These are phyloP conservation scores for Ameiurus melas DNA, from an alignment of 2,113 vertebrate species.

Conservation along the genomic window DNA sequence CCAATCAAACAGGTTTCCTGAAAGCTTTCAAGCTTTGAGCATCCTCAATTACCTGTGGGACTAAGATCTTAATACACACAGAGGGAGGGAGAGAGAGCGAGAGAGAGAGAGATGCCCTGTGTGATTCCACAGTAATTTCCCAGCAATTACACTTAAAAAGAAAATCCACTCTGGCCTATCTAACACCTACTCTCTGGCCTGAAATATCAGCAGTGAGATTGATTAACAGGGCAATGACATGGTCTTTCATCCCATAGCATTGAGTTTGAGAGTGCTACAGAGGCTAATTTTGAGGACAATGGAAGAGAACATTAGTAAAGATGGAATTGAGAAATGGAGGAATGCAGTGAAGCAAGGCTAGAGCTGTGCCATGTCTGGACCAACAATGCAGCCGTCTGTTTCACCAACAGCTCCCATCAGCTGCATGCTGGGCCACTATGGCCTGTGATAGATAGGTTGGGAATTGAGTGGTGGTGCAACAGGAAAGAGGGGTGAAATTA, in stretches of 20 bases:
- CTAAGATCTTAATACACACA: slow-evolving; percentile 50
- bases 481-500: background rate
- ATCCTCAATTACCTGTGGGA: slow-evolving; percentile 53
- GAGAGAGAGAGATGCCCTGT: slow-evolving; percentile 5
- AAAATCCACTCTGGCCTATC: slow-evolving; percentile 7
- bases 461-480: background rate
- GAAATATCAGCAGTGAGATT: slow-evolving; percentile 39
- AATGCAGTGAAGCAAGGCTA: slow-evolving; percentile 41
- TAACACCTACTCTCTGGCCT: background rate
- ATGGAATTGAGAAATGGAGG: slow-evolving; percentile 47
- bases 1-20: slow-evolving; percentile 47
- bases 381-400: slow-evolving; percentile 66
- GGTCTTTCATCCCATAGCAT: slow-evolving; percentile 22
- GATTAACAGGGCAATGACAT: slow-evolving; percentile 31
- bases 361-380: slow-evolving; percentile 62
- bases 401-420: slow-evolving; percentile 58
- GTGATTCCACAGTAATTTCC: slow-evolving; percentile 42
- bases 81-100: background rate
- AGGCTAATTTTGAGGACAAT: slow-evolving; percentile 60
- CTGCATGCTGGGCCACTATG: slow-evolving; percentile 34
- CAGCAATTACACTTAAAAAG: slow-evolving; percentile 28
- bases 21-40: slow-evolving; percentile 57
- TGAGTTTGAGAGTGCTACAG: slow-evolving; percentile 37
- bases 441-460: slow-evolving; percentile 68
- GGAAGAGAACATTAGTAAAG: slow-evolving; percentile 56